Evolutionary conservation across 2,888 invertebrate species (phyloP).

Genomic region (Megalurothrips usitatus): DNA sequence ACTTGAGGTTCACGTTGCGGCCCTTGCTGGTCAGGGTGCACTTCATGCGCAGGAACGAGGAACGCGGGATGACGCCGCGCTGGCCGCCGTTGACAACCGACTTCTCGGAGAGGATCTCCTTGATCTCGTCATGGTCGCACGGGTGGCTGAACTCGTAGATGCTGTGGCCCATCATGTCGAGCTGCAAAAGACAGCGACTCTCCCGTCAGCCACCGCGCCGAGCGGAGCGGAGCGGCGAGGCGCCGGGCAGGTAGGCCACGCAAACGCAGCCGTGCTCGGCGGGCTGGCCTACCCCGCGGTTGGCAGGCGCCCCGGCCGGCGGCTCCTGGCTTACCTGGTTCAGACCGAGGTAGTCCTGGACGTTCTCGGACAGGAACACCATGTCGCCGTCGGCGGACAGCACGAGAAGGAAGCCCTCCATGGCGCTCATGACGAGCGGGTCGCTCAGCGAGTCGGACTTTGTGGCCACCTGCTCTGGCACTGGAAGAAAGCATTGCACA

Average conservation of each 20-base stretch:
- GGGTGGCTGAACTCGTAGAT: constrained; percentile 92
- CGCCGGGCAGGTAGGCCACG: neutral
- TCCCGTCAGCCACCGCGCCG: no score
- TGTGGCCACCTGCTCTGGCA: constrained; percentile 48
- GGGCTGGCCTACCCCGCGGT: no score
- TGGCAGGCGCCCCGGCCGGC: no score
- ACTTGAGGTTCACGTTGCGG: constrained; percentile 91
- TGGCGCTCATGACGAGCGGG: constrained; percentile 66
- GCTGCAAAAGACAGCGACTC: constrained; percentile 55
- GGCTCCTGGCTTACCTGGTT: constrained; percentile 69
- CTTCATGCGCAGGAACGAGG: constrained; percentile 79
- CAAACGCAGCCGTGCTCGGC: no score
- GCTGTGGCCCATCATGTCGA: constrained; percentile 93
- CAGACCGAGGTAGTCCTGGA: constrained; percentile 84
- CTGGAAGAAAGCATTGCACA: constrained; percentile 44
- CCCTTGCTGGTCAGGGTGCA: constrained; percentile 93
- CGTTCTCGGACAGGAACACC: constrained; percentile 87
- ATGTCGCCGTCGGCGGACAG: constrained; percentile 87
- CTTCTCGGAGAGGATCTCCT: constrained; percentile 56
- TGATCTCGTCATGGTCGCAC: constrained; percentile 90
- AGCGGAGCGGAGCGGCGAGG: neutral
- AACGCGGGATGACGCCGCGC: constrained; percentile 47
- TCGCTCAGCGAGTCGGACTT: constrained; percentile 46
- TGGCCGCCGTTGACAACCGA: constrained; percentile 46
- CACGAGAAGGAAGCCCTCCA: constrained; percentile 88